phyloP scores from a whole-genome alignment of 2,888 invertebrate genomes.

The Siphlonurus alternatus region DNA sequence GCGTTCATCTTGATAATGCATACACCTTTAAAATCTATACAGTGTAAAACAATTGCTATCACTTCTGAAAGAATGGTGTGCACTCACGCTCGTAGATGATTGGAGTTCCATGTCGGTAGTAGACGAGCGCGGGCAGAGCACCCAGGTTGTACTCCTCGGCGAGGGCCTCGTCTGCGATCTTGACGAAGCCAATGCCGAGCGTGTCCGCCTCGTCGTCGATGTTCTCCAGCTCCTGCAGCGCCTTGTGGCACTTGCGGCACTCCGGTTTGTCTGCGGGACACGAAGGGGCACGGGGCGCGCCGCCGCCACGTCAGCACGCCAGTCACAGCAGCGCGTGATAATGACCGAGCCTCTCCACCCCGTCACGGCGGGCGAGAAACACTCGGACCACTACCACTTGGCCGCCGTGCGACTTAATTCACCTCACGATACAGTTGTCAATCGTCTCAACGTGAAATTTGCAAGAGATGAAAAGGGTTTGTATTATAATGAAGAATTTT shows the following conservation, averaged over 20 bases:
- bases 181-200: slow-evolving; percentile 84
- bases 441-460: too few relatives aligned
- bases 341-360: neutral
- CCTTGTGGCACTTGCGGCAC: slow-evolving; percentile 82
- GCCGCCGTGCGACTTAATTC: too few relatives aligned
- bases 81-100: slow-evolving; percentile 79
- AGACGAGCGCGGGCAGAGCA: slow-evolving; percentile 71
- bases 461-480: too few relatives aligned
- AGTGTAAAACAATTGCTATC: too few relatives aligned
- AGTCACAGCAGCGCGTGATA: neutral
- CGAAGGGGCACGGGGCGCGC: slow-evolving; percentile 7
- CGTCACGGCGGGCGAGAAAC: neutral
- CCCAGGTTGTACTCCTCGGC: slow-evolving; percentile 88
- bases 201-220: slow-evolving; percentile 91
- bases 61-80: too few relatives aligned
- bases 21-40: too few relatives aligned
- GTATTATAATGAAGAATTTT: too few relatives aligned
- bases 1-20: too few relatives aligned
- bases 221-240: slow-evolving; percentile 78
- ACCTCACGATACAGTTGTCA: too few relatives aligned
- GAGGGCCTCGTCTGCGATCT: slow-evolving; percentile 78
- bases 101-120: slow-evolving; percentile 86
- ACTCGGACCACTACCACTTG: neutral
- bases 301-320: neutral
- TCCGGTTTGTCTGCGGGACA: slow-evolving; percentile 63